phyloP scores from a whole-genome alignment of 2,888 invertebrate species.

The Thereva unica region DNA sequence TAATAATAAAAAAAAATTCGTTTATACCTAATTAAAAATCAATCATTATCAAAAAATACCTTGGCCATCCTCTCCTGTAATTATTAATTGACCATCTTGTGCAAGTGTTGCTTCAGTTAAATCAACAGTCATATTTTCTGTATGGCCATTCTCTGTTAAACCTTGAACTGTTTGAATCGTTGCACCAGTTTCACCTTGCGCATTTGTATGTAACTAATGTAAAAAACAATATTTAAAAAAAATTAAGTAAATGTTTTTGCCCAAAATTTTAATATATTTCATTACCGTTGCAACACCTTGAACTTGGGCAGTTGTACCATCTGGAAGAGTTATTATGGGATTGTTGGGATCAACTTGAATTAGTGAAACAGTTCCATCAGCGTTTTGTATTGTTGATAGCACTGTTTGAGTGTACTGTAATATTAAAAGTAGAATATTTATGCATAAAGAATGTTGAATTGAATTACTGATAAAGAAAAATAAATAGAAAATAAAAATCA shows the following conservation, averaged over 20 bases:
- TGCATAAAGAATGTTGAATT: no score
- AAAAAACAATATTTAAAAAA: constrained; percentile 37
- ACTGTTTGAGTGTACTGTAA: constrained; percentile 83
- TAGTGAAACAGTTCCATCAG: constrained; percentile 94
- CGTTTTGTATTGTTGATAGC: constrained; percentile 93
- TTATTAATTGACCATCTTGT: constrained; percentile 92
- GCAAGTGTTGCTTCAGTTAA: constrained; percentile 89
- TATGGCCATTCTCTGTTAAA: constrained; percentile 71
- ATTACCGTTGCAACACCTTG: constrained; percentile 64
- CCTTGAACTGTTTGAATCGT: constrained; percentile 71
- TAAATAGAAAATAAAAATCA: no score
- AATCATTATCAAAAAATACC: constrained; percentile 56
- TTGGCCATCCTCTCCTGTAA: constrained; percentile 93
- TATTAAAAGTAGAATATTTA: constrained; percentile 20
- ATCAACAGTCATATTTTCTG: constrained; percentile 82
- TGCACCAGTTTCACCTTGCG: constrained; percentile 66
- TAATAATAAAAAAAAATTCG: constrained; percentile 10
- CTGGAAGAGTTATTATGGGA: constrained; percentile 92
- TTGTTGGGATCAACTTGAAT: constrained; percentile 94
- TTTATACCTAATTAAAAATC: constrained; percentile 1
- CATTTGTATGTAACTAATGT: constrained; percentile 63
- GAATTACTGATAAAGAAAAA: no score
- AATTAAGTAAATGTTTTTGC: constrained; percentile 5
- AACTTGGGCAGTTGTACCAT: constrained; percentile 94
- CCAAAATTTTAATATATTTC: neutral